Percentiles rank a stretch among this genome's conserved stretches.
Evolutionary conservation across 2,888 invertebrate genomes (phyloP).

Genomic region (Litoditis marina): DNA sequence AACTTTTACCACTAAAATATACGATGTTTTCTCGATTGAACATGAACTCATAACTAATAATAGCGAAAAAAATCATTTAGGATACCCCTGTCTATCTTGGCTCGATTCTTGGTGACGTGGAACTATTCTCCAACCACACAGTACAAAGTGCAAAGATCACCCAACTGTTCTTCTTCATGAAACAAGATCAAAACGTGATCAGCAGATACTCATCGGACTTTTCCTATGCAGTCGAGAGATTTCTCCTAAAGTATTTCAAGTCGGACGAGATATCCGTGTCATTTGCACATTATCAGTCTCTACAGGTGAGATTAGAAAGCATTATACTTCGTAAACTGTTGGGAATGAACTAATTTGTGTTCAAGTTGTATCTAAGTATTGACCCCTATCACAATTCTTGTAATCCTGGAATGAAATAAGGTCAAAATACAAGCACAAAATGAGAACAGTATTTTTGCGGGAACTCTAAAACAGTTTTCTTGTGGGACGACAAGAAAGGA

Average conservation of each 20-base stretch:
- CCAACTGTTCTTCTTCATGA: slow-evolving; percentile 58
- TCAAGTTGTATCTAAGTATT: no score
- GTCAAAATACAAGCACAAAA: no score
- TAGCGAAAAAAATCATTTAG: no score
- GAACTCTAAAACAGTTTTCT: no score
- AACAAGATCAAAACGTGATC: slow-evolving; percentile 51
- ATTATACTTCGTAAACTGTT: neutral
- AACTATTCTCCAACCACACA: slow-evolving; percentile 47
- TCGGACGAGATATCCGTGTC: slow-evolving; percentile 53
- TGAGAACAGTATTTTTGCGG: no score
- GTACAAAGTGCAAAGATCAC: slow-evolving; percentile 53
- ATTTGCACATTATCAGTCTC: slow-evolving; percentile 60
- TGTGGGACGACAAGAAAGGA: no score
- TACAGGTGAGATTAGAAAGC: slow-evolving; percentile 32
- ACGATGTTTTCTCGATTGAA: no score
- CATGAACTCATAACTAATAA: no score
- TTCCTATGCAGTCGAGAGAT: slow-evolving; percentile 48
- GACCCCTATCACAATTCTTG: no score
- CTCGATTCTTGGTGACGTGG: slow-evolving; percentile 55
- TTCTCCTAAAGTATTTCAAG: slow-evolving; percentile 45
- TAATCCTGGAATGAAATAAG: no score
- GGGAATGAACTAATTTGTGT: no score
- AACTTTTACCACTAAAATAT: no score
- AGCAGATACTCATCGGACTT: slow-evolving; percentile 56
- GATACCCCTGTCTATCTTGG: slow-evolving; percentile 61